Evolutionary conservation across 2,888 invertebrate species (phyloP), one percentile per base, ranked within the genome.

Genomic region (Busseola fusca): DNA sequence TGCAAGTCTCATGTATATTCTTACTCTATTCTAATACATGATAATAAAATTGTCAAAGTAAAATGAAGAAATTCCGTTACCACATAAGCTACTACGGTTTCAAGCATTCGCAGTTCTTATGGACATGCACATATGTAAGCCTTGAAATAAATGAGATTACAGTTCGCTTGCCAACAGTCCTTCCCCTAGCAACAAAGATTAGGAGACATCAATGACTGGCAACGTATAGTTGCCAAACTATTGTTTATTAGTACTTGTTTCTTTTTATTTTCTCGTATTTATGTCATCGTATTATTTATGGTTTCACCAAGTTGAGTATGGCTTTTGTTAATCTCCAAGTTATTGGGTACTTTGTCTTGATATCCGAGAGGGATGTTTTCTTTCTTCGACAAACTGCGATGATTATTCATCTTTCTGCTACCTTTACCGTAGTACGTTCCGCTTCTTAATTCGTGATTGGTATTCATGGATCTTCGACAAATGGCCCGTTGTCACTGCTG

Each of bases 251-350:
- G 48, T 37, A 69, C 65, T 69, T 68, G 45, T 59, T 58, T 63
- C 48, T 70, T 66, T 76, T 56, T 72, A 72, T 73, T 27, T 73
- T 69, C 60, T 34, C 64, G 16, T 56, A 57, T 69, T 78, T 78
- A 78, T 78, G 64, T 57, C 64, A 64, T 70, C 64, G 67, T 65
- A 57, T 78, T 66, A 68, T 78, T 76, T 66, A 78, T 69, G 69
- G 64, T 67, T 74, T 66, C 16, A 50, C n/a, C 56, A 42, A 50
- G 16, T 68, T 64, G 66, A 57, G 63, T 65, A 69, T 48, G 54
- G 64, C 56, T 56, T 45, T 68, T 59, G 45, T 69, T 66, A 45
- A 52, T 69, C 25, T 52, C 30, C 1, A n/a, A 69, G 69, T 52
- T 78, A 69, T 66, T 52, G 58, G 40, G 40, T 45, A 64, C 25